Base-by-base conservation (phyloP, 1,140 invertebrate species). In the Galendromus occidentalis region DNA sequence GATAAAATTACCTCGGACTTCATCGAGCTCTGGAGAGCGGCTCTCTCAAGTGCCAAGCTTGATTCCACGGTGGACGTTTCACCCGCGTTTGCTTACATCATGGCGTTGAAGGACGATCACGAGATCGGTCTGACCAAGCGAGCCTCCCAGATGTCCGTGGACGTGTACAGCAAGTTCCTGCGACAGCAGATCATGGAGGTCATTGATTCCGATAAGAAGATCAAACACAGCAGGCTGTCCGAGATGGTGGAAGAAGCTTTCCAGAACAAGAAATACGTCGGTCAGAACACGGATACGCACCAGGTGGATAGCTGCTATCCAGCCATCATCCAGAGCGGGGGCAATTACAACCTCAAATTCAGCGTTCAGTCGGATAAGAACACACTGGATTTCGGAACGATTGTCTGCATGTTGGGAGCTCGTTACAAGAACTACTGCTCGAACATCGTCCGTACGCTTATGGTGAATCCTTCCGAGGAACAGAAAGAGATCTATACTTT, bases 161-260 rank as follows among this genome's bases (percentile, higher is more conserved):
- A 98, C 79, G 83, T 98, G 4, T 99, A 94, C 75, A 88, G 84
- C 29, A 97, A 97, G 73, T 95, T 93, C 78, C 80, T 98, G 7
- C 92, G 92, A 76, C 89, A 95, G 77, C 89, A 98, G 77, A 89
- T 99, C 66, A 95, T 98, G 85, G 91, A 96, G 75, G 92, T 98
- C 70, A 94, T 98, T 73, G 95, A 98, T 81, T 86, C 87, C 7
- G 94, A 98, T 73, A 82, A 80, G 86, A 94, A 94, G 76, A 78
- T 84, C n/a, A 80, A 81, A 74, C 95, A 98, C 77, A 83, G 83
- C 42, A 97, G 97, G 77, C 76, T 98, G 39, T 85, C 92, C 0
- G 91, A 97, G 79, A 89, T 91, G 29, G 87, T 97, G 12, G 92
- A 98, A 75, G 78, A 84, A 44, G 91, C 92, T 12, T 82, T 91